Evolutionary conservation across 1,140 invertebrate genomes (phyloP), one percentile per base, ranked within the genome.

Genomic region (Eumeta japonica): DNA sequence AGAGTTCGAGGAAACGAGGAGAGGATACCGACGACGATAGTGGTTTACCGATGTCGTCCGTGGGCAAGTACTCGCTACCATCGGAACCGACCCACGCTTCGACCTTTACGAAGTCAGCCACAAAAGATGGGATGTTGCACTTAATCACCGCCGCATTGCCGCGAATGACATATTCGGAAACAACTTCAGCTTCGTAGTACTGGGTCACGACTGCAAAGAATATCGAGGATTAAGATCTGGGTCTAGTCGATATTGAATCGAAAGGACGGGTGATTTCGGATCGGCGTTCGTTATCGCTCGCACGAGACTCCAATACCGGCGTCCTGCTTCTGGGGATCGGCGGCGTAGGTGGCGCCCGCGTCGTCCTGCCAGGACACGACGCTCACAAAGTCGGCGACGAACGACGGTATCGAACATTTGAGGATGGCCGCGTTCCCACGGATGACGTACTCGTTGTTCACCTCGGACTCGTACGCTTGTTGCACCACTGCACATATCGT

Each of bases 91-190:
- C 83, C 93, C 93, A 97, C 37, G 88, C 83, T 52, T 91, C 88
- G 4, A 96, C 90, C 52, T 84, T 82, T 17, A 95, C 87, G 64
- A 93, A 95, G 77, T 94, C 91, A 28, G 88, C 85, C 27, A 94
- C 90, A 73, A 93, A 96, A 38, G 86, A 88, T 11, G 93, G 94
- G 50, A 96, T 93, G 49, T 87, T 90, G 67, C 93, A 96, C 73
- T 93, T 94, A 27, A 96, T 70, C 32, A 96, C 87, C 13, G 92
- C 93, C 29, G 91, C 89, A 71, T 94, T 94, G 34, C 92, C 92
- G 38, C 88, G 82, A 55, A 94, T 94, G 16, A 94, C 90, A 73
- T 94, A 94, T 56, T 92, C 92, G 27, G 91, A 91, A n/a, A 91
- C 86, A 34, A 93, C 88, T 72, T 93, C 89, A 13, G 92, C 86